These are phyloP conservation scores for Ceratosolen solmsi DNA, from an alignment of 1,140 invertebrate species.

Conservation along the genomic window DNA sequence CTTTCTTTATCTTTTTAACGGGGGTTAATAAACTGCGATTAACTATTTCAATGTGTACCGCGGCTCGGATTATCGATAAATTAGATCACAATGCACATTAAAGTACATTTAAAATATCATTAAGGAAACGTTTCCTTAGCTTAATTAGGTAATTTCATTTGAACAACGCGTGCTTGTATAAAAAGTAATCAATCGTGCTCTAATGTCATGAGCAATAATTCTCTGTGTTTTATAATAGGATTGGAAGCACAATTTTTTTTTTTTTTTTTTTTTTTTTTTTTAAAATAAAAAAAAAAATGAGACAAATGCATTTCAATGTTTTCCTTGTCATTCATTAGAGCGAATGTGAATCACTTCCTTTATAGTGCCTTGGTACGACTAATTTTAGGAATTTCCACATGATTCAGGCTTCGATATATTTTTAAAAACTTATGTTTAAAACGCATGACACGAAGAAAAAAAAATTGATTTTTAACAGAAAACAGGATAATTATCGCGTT, in stretches of 20 bases:
- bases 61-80: neutral
- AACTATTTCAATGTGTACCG: neutral
- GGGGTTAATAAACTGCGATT: neutral
- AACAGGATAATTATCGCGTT: neutral
- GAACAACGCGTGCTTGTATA: neutral
- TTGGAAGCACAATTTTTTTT: neutral
- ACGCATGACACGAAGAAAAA: neutral
- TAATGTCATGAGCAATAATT: neutral
- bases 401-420: neutral
- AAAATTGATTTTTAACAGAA: neutral
- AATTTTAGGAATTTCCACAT: constrained; percentile 13
- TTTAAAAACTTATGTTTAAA: neutral
- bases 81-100: neutral
- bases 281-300: no score
- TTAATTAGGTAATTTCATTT: neutral
- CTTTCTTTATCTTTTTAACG: neutral
- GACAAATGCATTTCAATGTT: neutral
- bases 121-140: neutral
- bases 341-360: neutral
- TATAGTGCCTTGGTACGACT: neutral
- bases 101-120: constrained; percentile 7
- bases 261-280: no score
- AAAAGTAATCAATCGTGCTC: neutral
- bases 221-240: neutral
- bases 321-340: constrained; percentile 5